phyloP scores from a whole-genome alignment of 2,797 vertebrate species.

The Helostoma temminkii region DNA sequence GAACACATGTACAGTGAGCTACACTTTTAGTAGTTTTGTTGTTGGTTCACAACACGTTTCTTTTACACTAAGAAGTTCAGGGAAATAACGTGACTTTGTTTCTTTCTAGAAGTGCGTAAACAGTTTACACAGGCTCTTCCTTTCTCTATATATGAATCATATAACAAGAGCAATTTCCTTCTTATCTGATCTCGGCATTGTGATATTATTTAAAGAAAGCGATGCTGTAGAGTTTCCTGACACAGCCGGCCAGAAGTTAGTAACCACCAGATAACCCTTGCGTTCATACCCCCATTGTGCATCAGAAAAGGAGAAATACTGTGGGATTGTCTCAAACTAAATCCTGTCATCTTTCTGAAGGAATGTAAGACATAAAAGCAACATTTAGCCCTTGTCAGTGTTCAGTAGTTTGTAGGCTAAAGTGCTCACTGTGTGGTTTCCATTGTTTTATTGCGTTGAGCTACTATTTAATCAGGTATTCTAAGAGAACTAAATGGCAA shows the following conservation, averaged over 20 bases:
- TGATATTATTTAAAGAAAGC: constrained; percentile 83
- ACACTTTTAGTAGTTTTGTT: neutral
- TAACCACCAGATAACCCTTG: constrained; percentile 76
- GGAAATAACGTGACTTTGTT: constrained; percentile 45
- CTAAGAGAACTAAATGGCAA: neutral
- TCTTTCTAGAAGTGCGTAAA: constrained; percentile 52
- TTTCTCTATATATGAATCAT: constrained; percentile 73
- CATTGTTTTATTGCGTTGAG: neutral
- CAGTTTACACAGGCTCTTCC: constrained; percentile 76
- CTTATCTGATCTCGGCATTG: constrained; percentile 83
- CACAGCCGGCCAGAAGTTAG: constrained; percentile 61
- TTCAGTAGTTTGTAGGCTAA: neutral
- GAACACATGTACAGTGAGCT: too few relatives aligned
- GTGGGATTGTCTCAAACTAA: constrained; percentile 32
- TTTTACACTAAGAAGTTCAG: constrained; percentile 4
- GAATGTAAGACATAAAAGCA: constrained; percentile 35
- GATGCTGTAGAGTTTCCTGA: constrained; percentile 78
- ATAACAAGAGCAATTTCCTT: constrained; percentile 66
- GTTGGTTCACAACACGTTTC: neutral
- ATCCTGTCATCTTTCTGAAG: constrained; percentile 45
- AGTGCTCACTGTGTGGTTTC: neutral
- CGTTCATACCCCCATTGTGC: constrained; percentile 65
- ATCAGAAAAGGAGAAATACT: constrained; percentile 51
- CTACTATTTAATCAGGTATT: neutral
- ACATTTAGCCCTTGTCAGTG: neutral